phyloP scores from a whole-genome alignment of 2,888 invertebrate genomes.

The Gastrophysa polygoni region DNA sequence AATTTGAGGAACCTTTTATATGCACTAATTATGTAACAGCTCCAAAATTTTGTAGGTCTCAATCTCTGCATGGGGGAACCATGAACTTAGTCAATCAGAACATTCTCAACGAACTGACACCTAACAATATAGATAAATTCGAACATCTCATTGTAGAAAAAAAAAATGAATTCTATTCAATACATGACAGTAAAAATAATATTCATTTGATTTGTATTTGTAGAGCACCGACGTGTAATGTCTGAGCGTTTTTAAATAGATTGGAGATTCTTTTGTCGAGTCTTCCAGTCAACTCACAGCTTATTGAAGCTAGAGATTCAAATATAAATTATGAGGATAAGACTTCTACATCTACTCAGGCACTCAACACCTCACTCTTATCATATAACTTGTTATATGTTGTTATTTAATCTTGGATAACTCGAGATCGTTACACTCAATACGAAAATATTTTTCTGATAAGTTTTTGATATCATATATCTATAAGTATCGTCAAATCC shows the following conservation, averaged over 20 bases:
- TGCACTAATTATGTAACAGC: background rate
- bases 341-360: background rate
- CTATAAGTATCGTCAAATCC: background rate
- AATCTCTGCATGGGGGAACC: background rate
- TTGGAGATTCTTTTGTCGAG: background rate
- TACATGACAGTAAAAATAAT: background rate
- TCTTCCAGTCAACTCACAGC: background rate
- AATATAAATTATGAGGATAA: constrained; percentile 3
- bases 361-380: background rate
- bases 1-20: background rate
- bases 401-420: no score
- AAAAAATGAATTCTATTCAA: background rate
- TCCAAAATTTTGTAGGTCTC: background rate
- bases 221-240: background rate
- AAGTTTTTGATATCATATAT: background rate
- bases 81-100: background rate
- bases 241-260: background rate
- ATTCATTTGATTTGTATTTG: background rate
- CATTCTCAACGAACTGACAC: background rate
- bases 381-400: background rate
- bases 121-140: background rate
- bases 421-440: background rate
- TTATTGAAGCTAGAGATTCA: background rate
- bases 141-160: background rate
- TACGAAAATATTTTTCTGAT: background rate